phyloP scores from a whole-genome alignment of 2,888 invertebrate species.

The Tenthredo distinguenda region DNA sequence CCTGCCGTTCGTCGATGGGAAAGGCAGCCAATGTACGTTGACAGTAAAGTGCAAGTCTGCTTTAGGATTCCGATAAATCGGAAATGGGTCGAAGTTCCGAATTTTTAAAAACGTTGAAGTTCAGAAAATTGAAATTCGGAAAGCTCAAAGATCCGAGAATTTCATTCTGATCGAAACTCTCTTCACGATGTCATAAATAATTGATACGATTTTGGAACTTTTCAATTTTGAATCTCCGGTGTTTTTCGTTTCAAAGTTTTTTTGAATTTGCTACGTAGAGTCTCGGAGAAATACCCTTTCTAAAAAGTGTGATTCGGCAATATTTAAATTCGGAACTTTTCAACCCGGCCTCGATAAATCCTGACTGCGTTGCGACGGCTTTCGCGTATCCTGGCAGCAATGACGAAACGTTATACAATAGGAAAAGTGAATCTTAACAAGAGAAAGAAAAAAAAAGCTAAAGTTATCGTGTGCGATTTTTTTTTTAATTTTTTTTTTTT shows the following conservation, averaged over 20 bases:
- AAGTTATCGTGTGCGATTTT: background rate
- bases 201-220: no score
- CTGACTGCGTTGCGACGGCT: background rate
- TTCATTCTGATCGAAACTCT: no score
- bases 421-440: background rate
- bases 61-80: slow-evolving; percentile 18
- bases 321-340: no score
- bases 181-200: no score
- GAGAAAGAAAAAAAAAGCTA: background rate
- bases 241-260: no score
- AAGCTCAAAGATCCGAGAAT: no score
- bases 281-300: no score
- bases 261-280: no score
- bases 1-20: slow-evolving; percentile 48
- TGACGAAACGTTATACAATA: background rate
- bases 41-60: background rate
- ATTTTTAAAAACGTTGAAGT: background rate
- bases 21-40: slow-evolving; percentile 43
- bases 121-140: no score
- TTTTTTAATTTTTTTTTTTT: background rate
- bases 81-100: background rate
- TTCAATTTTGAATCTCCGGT: no score
- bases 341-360: no score
- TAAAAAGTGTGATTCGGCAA: no score
- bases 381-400: background rate